Base-by-base conservation (phyloP, 2,888 invertebrate genomes). In the Polydrusus tereticollis region DNA sequence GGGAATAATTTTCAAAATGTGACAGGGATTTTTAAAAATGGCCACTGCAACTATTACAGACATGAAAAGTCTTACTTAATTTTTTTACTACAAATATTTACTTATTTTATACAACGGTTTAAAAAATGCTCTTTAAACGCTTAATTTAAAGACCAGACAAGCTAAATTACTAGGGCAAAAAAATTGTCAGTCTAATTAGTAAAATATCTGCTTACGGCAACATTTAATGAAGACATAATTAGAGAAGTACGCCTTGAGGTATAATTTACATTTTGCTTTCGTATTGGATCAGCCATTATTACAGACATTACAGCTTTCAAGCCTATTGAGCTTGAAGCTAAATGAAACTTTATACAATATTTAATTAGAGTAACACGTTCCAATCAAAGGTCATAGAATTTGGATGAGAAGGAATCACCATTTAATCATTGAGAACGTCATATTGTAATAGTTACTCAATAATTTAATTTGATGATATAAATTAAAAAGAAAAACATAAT, bases 251-350 rank as follows among this genome's bases (percentile, higher is more conserved):
- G 47, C 47, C 47, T n/a, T 21, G 23, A 47, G 47, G 21, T 47
- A 47, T 47, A 47, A 47, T 47, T 47, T 47, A 47, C 12, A 47
- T 47, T 47, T 47, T 47, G 47, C 47, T 47, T 47, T 47, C 23
- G 23, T 23, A 47, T 20, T 23, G 47, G 21, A 47, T 47, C 47
- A 47, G 23, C 47, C 47, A 47, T 47, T 47, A 47, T 47, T 47
- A 47, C 20, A 47, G 47, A 21, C 12, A 47, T 47, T 47, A 21
- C 47, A 47, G 21, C 47, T 6, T 47, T 47, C 21, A 23, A 21
- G 47, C 47, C 12, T n/a, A 47, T 23, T 47, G 47, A n/a, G 47
- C 47, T 45, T n/a, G 20, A 20, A 45, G 45, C 45, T 45, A 45
- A 45, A 45, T 45, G 18, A 45, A 47, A 23, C 20, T 12, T 47